Evolutionary conservation across 2,113 vertebrate species (phyloP), one percentile per base, ranked within the genome.

Genomic region (Dendrocopos noguchii): DNA sequence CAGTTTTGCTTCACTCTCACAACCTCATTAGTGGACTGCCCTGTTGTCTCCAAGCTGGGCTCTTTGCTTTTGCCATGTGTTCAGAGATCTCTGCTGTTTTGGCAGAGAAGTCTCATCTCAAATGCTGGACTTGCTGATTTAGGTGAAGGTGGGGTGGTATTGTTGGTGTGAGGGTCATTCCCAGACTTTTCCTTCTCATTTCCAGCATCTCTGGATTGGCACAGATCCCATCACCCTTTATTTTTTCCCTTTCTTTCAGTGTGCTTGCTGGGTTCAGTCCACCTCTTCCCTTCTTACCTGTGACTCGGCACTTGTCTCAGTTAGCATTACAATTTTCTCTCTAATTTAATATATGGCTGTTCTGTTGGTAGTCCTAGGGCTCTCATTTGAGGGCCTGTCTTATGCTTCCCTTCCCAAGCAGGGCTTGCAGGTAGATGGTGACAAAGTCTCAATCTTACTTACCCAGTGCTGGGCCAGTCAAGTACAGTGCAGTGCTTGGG

Each of bases 231-330:
- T 84, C 15, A 73, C n/a, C 75, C 24, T 82, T 79, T 76, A 36
- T 64, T 90, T 88, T 90, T 46, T 95, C 84, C 66, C 59, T 65
- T 87, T 80, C 77, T 91, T 81, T 34, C 20, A 25, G 29, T 70
- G 15, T 60, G 52, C 19, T 89, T 93, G 75, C 75, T 87, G 67
- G 34, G 24, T 80, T 82, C 0, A 0, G 18, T 39, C 56, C 64
- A 80, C 64, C 64, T 95, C 68, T 91, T 91, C 18, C 59, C 6
- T 82, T 94, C 81, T 89, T 68, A 61, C n/a, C 47, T 10, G 9
- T 53, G 46, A 66, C 39, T 84, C 71, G 15, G 55, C 59, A 87
- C 29, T 92, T 74, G 4, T 72, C 67, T 87, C 78, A 76, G 5
- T 66, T 73, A 80, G 34, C 71, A 24, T 82, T 74, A 42, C 16